Base-by-base conservation (phyloP, 2,797 vertebrate species). In the Caiman crocodilus region DNA sequence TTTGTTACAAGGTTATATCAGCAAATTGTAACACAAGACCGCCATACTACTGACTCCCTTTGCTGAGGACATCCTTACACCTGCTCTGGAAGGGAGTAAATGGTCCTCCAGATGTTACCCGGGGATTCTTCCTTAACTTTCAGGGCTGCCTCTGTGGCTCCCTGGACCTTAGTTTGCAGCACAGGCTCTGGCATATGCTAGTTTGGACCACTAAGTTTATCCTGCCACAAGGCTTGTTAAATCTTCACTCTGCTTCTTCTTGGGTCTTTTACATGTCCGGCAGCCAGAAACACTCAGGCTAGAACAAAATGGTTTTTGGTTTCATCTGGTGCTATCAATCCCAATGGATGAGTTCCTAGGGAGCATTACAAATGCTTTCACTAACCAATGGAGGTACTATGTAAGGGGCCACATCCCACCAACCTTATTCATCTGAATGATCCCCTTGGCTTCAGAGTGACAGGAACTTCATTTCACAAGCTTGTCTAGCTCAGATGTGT, bases 321-420 rank as follows among this genome's bases (percentile, higher is more conserved):
- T 77, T 94, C 16, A 71, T 32, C 32, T 32, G 32, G 32, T 32
- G 32, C 32, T 32, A 32, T 93, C 64, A 50, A 28, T 85, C 17
- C 56, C 20, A 87, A 4, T 1, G 16, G 16, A 57, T 87, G 21
- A 81, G 2, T 76, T 89, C 80, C 92, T n/a, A 9, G 60, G 55
- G 77, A 92, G 20, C 25, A 79, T 26, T 71, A 10, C 67, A 77
- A 75, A 56, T 86, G 78, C n/a, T 88, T 94, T 84, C 73, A 87
- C n/a, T 77, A 59, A 75, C 6, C 80, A 7, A 30, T 76, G 30
- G 32, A 89, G 87, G 42, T 63, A 28, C 3, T 23, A 23, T 65
- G 32, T 32, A 32, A 32, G 32, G 25, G 4, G 5, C 60, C 2
- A 3, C 1, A 56, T 65, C 0, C 11, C 57, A 15, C 3, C 0